Evolutionary conservation across 2,888 invertebrate species (phyloP), one percentile per base, ranked within the genome.

Genomic region (Polydrusus tereticollis): DNA sequence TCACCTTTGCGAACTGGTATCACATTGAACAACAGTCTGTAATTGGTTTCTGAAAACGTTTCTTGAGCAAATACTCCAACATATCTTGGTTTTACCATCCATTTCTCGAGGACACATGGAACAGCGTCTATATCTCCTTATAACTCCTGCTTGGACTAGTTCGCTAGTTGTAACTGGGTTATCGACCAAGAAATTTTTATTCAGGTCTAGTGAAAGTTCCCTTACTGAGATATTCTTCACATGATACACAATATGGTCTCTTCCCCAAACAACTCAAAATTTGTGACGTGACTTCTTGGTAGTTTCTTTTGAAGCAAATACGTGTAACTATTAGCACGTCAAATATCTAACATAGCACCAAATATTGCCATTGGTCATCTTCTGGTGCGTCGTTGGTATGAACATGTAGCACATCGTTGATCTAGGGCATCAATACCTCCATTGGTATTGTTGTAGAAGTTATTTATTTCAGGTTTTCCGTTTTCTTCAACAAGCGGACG

Each of bases 351-450:
- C 57, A 69, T 55, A 57, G 33, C 58, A 29, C 45, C 43, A 29
- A 63, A 64, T 52, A 69, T 41, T 43, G 50, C 60, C 26, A 55
- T 23, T 26, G 63, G 69, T 55, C 69, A 69, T 69, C 69, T 69
- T 57, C 64, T 33, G 26, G 60, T 69, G 23, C 69, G 58, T 52
- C 55, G 47, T 55, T 63, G 63, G 16, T 50, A 52, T 38, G 52
- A 55, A 41, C 60, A n/a, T n/a, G n/a, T n/a, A 62, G 69, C 63
- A 20, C 55, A 69, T 57, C 38, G 62, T 26, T 38, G 36, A 57
- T 57, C 23, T 8, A 57, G 26, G 26, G 26, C 26, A 5, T 26
- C 26, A 26, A 26, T 26, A 10, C 57, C 57, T 7, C 57, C 57
- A 23, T 57, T 57, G 23, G 57, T 57, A 4, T 2, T 21, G 57